phyloP scores from a whole-genome alignment of 2,113 vertebrate species.

The Chinchilla lanigera region DNA sequence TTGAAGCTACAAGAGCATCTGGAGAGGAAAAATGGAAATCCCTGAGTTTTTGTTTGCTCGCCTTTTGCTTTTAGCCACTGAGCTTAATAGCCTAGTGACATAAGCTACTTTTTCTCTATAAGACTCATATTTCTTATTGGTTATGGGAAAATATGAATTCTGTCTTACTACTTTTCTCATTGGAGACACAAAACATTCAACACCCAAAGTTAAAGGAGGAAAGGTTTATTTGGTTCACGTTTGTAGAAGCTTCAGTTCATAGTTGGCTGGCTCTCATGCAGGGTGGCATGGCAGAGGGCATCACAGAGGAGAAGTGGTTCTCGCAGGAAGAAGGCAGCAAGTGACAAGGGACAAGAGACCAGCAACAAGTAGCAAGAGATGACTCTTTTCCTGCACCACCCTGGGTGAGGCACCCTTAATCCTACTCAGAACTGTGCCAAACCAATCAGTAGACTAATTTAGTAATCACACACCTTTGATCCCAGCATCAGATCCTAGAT shows the following conservation, averaged over 20 bases:
- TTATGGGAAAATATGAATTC: constrained; percentile 11
- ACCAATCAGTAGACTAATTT: not conserved
- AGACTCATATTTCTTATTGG: constrained; percentile 23
- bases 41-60: not conserved
- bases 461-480: not conserved
- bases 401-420: not conserved
- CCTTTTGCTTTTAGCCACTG: not conserved
- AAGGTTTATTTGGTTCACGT: not conserved
- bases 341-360: not conserved
- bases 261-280: not conserved
- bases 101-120: not conserved
- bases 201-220: not conserved
- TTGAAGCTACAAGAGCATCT: not conserved
- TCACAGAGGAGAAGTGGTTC: not conserved
- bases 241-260: not conserved
- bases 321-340: not conserved
- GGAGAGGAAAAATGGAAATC: not conserved
- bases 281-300: not conserved
- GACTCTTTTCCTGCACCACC: not conserved
- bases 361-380: not conserved
- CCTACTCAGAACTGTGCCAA: not conserved
- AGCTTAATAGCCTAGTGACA: not conserved
- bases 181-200: not conserved
- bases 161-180: not conserved
- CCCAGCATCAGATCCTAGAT: not conserved